These are phyloP conservation scores for Euthynnus affinis DNA, from an alignment of 2,797 vertebrate genomes.

Conservation along the genomic window DNA sequence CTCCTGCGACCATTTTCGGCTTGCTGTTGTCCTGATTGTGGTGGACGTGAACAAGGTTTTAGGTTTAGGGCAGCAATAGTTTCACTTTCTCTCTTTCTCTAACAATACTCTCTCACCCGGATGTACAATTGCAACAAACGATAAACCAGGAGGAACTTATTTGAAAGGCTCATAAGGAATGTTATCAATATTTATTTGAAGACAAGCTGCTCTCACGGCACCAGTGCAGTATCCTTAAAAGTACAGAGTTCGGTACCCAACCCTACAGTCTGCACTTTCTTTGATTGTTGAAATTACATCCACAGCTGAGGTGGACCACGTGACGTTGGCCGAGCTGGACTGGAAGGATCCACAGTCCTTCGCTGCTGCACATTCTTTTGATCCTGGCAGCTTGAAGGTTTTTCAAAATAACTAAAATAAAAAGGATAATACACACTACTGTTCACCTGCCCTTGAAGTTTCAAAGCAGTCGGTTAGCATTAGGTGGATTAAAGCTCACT, in stretches of 20 bases:
- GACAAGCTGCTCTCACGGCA: too few relatives aligned
- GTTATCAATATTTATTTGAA: too few relatives aligned
- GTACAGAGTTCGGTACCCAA: too few relatives aligned
- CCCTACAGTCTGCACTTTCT: neutral
- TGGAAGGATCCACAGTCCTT: neutral
- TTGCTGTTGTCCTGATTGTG: too few relatives aligned
- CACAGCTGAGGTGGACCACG: neutral
- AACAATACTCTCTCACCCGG: neutral
- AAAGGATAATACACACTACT: slow-evolving; percentile 32
- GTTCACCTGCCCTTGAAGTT: slow-evolving; percentile 45
- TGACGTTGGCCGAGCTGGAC: slow-evolving; percentile 1
- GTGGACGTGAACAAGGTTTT: too few relatives aligned
- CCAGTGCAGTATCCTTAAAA: too few relatives aligned
- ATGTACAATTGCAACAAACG: too few relatives aligned
- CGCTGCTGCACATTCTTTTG: slow-evolving; percentile 21
- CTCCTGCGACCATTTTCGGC: too few relatives aligned
- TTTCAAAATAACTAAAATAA: slow-evolving; percentile 40
- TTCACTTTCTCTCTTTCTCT: neutral
- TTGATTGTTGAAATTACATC: slow-evolving; percentile 7
- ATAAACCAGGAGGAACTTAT: too few relatives aligned
- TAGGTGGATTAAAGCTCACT: slow-evolving; percentile 44
- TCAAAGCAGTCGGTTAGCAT: slow-evolving; percentile 45
- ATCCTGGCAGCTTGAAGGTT: slow-evolving; percentile 21
- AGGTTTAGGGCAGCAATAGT: too few relatives aligned
- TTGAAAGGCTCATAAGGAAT: too few relatives aligned